Percentiles rank a stretch among this genome's conserved stretches.
phyloP scores from a whole-genome alignment of 2,888 invertebrate species.

The Gibbula magus region DNA sequence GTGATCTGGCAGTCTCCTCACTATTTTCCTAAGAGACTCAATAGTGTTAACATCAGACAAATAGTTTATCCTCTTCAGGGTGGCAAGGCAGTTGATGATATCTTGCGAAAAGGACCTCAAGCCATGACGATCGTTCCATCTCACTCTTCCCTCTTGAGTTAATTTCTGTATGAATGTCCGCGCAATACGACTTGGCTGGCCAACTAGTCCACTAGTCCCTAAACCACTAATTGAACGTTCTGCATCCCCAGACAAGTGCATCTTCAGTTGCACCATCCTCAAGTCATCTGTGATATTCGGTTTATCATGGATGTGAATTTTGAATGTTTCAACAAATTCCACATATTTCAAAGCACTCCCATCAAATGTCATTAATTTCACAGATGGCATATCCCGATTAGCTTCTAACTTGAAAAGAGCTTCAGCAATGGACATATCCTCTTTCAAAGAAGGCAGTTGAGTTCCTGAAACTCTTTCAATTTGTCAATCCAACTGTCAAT shows the following conservation, averaged over 20 bases:
- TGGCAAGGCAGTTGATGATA: slow-evolving; percentile 18
- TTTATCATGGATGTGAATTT: slow-evolving; percentile 31
- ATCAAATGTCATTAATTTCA: too few species aligned
- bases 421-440: not conserved
- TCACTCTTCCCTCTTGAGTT: not conserved
- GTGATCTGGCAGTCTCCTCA: slow-evolving; percentile 12
- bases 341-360: slow-evolving; percentile 7
- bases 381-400: not conserved
- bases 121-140: not conserved
- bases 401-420: not conserved
- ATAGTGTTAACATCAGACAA: not conserved
- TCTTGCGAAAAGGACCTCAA: slow-evolving; percentile 22
- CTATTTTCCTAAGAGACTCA: not conserved
- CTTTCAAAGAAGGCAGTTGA: not conserved
- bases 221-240: slow-evolving; percentile 18
- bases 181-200: slow-evolving; percentile 19
- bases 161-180: slow-evolving; percentile 25
- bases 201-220: slow-evolving; percentile 11
- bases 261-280: slow-evolving; percentile 26
- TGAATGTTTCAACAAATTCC: slow-evolving; percentile 29
- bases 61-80: not conserved
- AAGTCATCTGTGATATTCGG: slow-evolving; percentile 15
- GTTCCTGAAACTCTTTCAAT: not conserved
- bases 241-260: slow-evolving; percentile 24
- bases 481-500: slow-evolving; percentile 24